phyloP scores from a whole-genome alignment of 1,140 invertebrate genomes.

The Drosophila tropicalis region DNA sequence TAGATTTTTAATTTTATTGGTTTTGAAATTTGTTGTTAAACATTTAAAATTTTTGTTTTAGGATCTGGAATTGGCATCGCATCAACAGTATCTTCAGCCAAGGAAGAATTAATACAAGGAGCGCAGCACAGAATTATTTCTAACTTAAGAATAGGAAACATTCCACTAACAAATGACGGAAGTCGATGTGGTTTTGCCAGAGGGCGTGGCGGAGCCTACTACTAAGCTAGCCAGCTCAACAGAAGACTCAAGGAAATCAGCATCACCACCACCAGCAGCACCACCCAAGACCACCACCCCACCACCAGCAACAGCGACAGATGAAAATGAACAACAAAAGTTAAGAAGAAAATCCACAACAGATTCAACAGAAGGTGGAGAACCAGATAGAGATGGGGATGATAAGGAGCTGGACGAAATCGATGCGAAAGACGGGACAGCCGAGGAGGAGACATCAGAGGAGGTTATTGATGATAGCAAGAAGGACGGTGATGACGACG shows the following conservation, averaged over 20 bases:
- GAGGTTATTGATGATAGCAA: slow-evolving; percentile 10
- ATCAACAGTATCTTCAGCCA: background rate
- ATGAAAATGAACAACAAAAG: slow-evolving; percentile 21
- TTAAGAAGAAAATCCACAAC: slow-evolving; percentile 13
- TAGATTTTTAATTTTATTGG: slow-evolving; percentile 4
- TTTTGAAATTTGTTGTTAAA: background rate
- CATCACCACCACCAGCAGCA: background rate
- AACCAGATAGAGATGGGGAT: background rate
- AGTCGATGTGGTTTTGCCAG: slow-evolving; percentile 81
- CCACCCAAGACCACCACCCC: background rate
- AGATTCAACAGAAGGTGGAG: background rate
- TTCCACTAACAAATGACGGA: slow-evolving; percentile 82
- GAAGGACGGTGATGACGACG: background rate
- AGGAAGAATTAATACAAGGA: background rate
- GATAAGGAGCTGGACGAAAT: slow-evolving; percentile 9
- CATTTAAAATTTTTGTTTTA: slow-evolving; percentile 5
- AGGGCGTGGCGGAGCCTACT: slow-evolving; percentile 74
- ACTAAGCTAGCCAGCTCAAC: slow-evolving; percentile 64
- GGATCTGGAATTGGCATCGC: background rate
- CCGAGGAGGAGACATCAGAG: slow-evolving; percentile 13
- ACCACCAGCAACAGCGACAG: slow-evolving; percentile 6
- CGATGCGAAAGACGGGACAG: slow-evolving; percentile 21
- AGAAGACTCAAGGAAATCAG: slow-evolving; percentile 28
- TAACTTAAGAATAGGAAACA: slow-evolving; percentile 34
- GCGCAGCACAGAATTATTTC: background rate